phyloP scores from a whole-genome alignment of 2,888 invertebrate genomes.

The Tachina grossa region DNA sequence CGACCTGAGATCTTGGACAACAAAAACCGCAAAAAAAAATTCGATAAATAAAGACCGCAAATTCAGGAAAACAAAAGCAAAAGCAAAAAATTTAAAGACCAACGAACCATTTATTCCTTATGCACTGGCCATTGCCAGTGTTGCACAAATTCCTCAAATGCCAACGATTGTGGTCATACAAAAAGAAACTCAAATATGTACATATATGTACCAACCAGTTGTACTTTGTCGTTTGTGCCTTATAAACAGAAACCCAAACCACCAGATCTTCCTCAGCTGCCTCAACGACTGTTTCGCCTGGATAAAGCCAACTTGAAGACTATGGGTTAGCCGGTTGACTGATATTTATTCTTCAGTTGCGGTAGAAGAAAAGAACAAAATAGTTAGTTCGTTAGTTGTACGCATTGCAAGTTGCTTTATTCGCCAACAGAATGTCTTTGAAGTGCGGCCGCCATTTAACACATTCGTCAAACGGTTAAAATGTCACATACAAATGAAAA shows the following conservation, averaged over 20 bases:
- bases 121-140: conserved; percentile 50
- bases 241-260: conserved; percentile 13
- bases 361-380: conserved; percentile 62
- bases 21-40: conserved; percentile 17
- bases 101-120: conserved; percentile 48
- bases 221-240: conserved; percentile 48
- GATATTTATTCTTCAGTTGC: conserved; percentile 53
- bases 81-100: conserved; percentile 27
- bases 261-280: conserved; percentile 1
- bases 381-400: conserved; percentile 66
- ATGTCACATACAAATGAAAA: conserved; percentile 69
- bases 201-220: not conserved
- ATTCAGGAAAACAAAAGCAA: conserved; percentile 23
- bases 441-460: conserved; percentile 70
- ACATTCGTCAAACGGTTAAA: conserved; percentile 72
- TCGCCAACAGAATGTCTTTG: conserved; percentile 67
- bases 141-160: conserved; percentile 69
- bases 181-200: conserved; percentile 40
- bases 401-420: conserved; percentile 56
- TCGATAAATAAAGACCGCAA: conserved; percentile 58
- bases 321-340: conserved; percentile 20
- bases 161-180: conserved; percentile 66
- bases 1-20: conserved; percentile 49
- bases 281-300: conserved; percentile 18
- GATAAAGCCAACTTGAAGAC: not conserved